Conservation (phyloP, 2,113 vertebrate genomes). For the Calyptommatus sinebrachiatus region DNA sequence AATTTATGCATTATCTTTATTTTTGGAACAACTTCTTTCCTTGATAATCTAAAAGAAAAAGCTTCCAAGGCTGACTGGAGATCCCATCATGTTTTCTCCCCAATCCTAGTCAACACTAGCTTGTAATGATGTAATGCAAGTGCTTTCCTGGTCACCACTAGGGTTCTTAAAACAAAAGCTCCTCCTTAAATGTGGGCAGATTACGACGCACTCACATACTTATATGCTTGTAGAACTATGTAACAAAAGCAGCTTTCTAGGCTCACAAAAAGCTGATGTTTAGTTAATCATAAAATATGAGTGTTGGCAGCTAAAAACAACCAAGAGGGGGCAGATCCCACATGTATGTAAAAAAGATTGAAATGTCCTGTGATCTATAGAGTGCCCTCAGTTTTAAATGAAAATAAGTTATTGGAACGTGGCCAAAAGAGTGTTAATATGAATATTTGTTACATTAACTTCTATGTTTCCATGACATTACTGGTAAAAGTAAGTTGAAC, state of each 20-base stretch:
- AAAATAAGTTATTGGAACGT: neutral
- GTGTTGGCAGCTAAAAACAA: neutral
- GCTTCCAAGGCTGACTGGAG: too few species aligned
- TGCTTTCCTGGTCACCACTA: neutral
- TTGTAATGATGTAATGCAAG: neutral
- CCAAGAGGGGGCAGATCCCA: neutral
- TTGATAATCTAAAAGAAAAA: too few species aligned
- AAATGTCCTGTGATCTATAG: too few species aligned
- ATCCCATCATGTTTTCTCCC: too few species aligned
- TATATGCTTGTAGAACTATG: neutral
- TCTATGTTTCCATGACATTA: neutral
- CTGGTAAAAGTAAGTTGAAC: too few species aligned
- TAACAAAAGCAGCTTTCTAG: neutral
- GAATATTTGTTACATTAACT: neutral
- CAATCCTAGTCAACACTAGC: too few species aligned
- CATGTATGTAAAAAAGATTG: neutral
- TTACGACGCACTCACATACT: neutral
- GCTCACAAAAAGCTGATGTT: neutral
- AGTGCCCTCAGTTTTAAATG: neutral
- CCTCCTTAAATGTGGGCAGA: constrained; percentile 1
- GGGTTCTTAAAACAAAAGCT: constrained; percentile 7
- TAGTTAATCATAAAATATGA: neutral
- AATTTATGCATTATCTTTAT: too few species aligned
- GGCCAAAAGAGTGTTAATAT: too few species aligned
- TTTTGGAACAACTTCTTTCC: too few species aligned